A percentile compares a stretch with the other conserved stretches of the same genome.
Conservation (phyloP, 2,797 vertebrate species). For the Paramormyrops hopkinsi region DNA sequence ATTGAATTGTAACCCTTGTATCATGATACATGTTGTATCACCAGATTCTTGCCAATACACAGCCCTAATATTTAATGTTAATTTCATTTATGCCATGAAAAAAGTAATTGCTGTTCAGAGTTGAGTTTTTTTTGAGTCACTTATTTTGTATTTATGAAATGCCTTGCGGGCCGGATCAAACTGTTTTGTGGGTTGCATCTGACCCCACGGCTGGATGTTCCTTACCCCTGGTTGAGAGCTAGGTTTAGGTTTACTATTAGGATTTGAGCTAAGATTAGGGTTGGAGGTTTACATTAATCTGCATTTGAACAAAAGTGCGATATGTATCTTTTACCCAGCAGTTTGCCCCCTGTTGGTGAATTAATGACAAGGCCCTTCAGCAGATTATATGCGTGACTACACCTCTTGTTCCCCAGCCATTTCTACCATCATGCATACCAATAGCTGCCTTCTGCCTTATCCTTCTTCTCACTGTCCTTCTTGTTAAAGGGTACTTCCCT, state of each 20-base stretch:
- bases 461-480: not conserved
- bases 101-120: not conserved
- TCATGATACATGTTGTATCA: not conserved
- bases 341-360: conserved; percentile 34
- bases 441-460: not conserved
- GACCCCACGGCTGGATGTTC: not conserved
- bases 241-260: not conserved
- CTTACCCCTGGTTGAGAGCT: not conserved
- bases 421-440: not conserved
- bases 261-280: not conserved
- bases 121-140: not conserved
- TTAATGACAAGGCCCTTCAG: not conserved
- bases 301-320: not conserved
- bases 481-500: not conserved
- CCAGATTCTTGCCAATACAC: not conserved
- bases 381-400: conserved; percentile 17
- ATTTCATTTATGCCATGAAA: not conserved
- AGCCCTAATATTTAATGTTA: not conserved
- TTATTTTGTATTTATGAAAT: not conserved
- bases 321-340: conserved; percentile 24
- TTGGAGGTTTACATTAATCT: not conserved
- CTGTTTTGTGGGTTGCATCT: not conserved
- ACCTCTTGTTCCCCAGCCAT: not conserved
- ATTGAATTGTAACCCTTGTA: not conserved
- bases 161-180: not conserved